Base-by-base conservation (phyloP, 2,797 vertebrate genomes). In the Xiphorhynchus erythropygius region DNA sequence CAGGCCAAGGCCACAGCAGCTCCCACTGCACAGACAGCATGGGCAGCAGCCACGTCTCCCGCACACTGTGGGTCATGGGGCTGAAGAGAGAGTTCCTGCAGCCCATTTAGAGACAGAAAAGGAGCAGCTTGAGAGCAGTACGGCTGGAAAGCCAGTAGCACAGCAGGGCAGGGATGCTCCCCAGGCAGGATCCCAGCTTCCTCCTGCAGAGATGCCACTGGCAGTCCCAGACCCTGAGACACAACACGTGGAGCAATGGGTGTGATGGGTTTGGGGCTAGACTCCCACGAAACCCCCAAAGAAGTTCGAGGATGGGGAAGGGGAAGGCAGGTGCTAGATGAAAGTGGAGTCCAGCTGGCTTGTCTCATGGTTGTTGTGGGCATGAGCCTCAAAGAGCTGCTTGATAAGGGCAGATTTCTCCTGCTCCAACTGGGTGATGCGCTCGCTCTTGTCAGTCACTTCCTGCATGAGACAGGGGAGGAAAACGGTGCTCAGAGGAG, bases 361-460 rank as follows among this genome's bases (percentile, higher is more conserved):
- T 3, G 91, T 96, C 21, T 99, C 99, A 4, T 98, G 98, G 47
- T 97, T 95, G 69, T 89, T 98, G 50, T 84, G 98, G 24, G 99
- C 98, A 0, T 98, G 98, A 23, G 99, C 99, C 92, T 99, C 99
- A 6, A 99, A 99, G 46, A 99, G 98, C 97, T 99, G 99, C 92
- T 99, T 99, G 96, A 99, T 99, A 76, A 99, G 97, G 7, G 99
- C 98, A 0, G 98, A 99, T 82, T 99, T 99, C 98, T 99, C 99
- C 93, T 99, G 99, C 97, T 99, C 99, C 98, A 99, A 91, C 97
- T 99, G 99, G 9, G 99, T 98, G 96, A 99, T 99, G 22, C 99
- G 98, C 62, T 99, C 98, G 0, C 99, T 99, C 97, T 98, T 99
- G 63, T 98, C 97, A 0, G 98, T 99, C 96, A 99, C 99, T 97